phyloP scores from a whole-genome alignment of 37 sponge, comb jelly and placozoan genomes.

The Oopsacas minuta region DNA sequence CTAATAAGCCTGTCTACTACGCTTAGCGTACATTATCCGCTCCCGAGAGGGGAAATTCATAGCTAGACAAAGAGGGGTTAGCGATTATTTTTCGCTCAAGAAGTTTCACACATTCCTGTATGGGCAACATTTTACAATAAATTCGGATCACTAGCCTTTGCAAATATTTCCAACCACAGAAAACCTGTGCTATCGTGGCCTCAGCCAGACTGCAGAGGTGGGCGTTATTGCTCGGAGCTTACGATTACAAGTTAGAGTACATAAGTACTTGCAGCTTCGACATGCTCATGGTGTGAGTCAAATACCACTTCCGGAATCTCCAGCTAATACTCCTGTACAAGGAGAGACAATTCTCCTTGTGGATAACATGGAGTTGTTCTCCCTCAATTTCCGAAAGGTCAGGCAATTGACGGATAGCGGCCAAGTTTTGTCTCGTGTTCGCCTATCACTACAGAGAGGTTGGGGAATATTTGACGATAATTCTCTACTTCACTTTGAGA shows the following conservation, averaged over 20 bases:
- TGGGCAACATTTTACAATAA: conserved; percentile 22
- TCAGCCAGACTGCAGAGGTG: conserved; percentile 24
- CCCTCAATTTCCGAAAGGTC: not conserved
- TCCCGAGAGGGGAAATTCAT: conserved; percentile 29
- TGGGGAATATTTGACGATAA: not conserved
- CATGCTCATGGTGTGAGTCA: conserved; percentile 21
- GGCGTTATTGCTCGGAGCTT: conserved; percentile 20
- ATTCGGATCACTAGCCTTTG: conserved; percentile 31
- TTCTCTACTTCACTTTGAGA: not conserved
- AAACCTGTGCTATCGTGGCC: not conserved
- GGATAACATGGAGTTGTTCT: not conserved
- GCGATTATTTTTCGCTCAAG: conserved; percentile 24
- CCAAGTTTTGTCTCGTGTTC: not conserved
- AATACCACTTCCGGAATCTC: conserved; percentile 7
- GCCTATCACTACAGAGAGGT: not conserved
- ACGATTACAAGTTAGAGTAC: conserved; percentile 23
- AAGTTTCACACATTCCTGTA: conserved; percentile 26
- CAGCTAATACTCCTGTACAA: not conserved
- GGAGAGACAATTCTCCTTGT: not conserved
- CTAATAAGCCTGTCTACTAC: conserved; percentile 27
- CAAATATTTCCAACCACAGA: not conserved
- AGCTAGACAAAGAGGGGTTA: conserved; percentile 37
- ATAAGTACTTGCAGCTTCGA: not conserved
- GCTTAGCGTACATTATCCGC: conserved; percentile 28
- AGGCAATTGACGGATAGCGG: not conserved